Percentiles rank a stretch among this genome's conserved stretches.
These are phyloP conservation scores for Pterophyllum scalare DNA, from an alignment of 2,113 vertebrate genomes.

Conservation along the genomic window DNA sequence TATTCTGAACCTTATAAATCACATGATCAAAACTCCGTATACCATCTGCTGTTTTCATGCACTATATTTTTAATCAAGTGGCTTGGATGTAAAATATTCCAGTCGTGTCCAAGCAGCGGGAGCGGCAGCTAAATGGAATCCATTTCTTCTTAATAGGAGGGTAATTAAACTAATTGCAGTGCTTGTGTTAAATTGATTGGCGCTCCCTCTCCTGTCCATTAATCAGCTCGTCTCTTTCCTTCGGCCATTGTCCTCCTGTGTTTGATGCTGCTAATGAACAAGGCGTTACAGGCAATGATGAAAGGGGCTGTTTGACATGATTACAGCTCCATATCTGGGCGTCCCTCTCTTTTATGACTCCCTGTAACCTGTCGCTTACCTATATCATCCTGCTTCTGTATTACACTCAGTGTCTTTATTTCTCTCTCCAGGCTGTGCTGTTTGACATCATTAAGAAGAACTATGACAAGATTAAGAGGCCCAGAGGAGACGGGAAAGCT, in stretches of 20 bases:
- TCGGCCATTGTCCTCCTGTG: constrained; percentile 36
- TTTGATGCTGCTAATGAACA: constrained; percentile 62
- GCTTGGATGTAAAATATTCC: constrained; percentile 25
- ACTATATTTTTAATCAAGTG: constrained; percentile 2
- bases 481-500: constrained; percentile 88
- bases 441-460: constrained; percentile 91
- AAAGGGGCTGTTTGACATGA: constrained; percentile 45
- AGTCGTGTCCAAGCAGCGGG: constrained; percentile 18
- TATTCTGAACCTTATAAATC: neutral
- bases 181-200: constrained; percentile 58
- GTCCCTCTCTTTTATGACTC: constrained; percentile 20
- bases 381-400: neutral
- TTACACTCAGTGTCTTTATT: neutral
- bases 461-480: constrained; percentile 91
- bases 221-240: constrained; percentile 43
- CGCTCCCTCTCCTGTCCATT: constrained; percentile 35
- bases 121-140: constrained; percentile 30
- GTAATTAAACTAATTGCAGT: constrained; percentile 63
- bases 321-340: constrained; percentile 15
- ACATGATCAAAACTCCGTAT: neutral
- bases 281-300: constrained; percentile 47
- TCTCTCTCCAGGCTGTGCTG: constrained; percentile 82
- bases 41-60: constrained; percentile 5
- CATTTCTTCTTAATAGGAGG: constrained; percentile 44
- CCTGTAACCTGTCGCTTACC: constrained; percentile 11